phyloP scores from a whole-genome alignment of 2,797 vertebrate genomes.

The Potorous gilbertii region DNA sequence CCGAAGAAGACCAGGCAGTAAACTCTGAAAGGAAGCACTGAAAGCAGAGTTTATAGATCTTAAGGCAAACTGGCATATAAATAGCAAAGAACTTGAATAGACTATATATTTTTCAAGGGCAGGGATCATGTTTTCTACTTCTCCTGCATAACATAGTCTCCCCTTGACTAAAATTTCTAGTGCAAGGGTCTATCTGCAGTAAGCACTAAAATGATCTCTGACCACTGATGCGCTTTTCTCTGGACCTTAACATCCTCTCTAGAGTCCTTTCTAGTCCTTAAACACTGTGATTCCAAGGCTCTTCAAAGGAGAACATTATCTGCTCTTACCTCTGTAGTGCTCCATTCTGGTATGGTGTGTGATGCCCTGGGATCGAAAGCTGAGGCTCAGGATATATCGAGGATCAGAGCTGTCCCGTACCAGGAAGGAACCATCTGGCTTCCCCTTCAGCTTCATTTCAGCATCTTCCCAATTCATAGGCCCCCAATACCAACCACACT shows the following conservation, averaged over 20 bases:
- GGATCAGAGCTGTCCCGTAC: slow-evolving; percentile 97
- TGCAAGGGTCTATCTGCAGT: neutral
- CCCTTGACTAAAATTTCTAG: neutral
- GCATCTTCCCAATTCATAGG: slow-evolving; percentile 99
- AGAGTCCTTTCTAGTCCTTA: neutral
- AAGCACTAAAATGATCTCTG: neutral
- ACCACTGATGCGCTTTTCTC: neutral
- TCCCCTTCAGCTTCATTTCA: slow-evolving; percentile 97
- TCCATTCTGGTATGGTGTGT: slow-evolving; percentile 95
- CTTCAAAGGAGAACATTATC: neutral
- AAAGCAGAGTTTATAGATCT: neutral
- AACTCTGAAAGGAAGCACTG: neutral
- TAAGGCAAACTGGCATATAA: neutral
- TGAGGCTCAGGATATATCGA: slow-evolving; percentile 97
- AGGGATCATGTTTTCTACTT: neutral
- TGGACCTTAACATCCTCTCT: neutral
- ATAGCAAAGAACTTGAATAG: neutral
- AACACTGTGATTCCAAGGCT: neutral
- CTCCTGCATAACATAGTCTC: neutral
- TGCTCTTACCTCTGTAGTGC: slow-evolving; percentile 89
- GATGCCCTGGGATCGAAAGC: slow-evolving; percentile 96
- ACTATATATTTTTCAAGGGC: neutral
- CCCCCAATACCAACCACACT: slow-evolving; percentile 99
- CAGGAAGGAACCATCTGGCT: slow-evolving; percentile 96
- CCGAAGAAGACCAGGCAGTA: neutral